These are phyloP conservation scores for Sula dactylatra DNA, from an alignment of 2,113 vertebrate species.

Conservation along the genomic window DNA sequence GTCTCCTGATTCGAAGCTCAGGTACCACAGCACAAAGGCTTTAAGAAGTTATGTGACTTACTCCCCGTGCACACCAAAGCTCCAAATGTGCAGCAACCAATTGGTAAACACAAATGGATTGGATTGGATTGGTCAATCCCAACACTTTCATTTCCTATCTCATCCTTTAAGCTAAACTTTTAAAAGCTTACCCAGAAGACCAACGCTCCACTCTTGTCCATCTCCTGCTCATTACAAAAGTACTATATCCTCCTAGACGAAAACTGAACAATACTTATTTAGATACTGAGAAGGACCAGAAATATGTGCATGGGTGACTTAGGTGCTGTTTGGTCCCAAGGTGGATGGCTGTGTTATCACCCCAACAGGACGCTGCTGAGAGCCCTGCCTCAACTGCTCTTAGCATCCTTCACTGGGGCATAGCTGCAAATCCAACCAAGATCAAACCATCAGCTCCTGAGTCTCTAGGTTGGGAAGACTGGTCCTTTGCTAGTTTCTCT, in stretches of 20 bases:
- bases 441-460: background rate
- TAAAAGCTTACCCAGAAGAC: background rate
- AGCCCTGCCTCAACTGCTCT: background rate
- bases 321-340: too few species aligned
- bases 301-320: background rate
- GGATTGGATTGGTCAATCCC: background rate
- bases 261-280: background rate
- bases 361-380: background rate
- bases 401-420: background rate
- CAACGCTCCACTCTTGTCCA: fast-evolving
- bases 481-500: background rate
- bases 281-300: background rate
- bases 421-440: background rate
- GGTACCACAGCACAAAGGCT: background rate
- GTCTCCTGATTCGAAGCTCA: background rate
- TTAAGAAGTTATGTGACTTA: background rate
- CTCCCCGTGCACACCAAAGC: background rate
- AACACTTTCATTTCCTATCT: background rate
- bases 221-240: background rate
- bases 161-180: background rate
- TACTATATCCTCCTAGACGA: background rate
- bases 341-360: background rate
- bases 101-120: too few species aligned
- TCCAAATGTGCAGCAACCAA: background rate
- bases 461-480: background rate